These are phyloP conservation scores for Drosophila yooni DNA, from an alignment of 2,888 invertebrate genomes.

Conservation along the genomic window DNA sequence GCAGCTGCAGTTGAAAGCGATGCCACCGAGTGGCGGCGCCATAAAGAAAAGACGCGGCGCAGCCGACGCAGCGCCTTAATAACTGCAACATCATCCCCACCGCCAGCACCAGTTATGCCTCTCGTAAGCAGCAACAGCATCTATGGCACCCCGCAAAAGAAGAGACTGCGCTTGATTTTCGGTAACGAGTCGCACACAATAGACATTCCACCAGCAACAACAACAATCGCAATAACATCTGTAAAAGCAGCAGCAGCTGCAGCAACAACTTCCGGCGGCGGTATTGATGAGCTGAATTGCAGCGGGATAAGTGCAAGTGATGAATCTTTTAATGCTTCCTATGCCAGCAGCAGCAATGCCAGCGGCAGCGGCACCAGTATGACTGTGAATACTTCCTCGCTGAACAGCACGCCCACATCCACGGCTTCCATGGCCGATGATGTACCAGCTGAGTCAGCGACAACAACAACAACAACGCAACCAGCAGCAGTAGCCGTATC, in stretches of 20 bases:
- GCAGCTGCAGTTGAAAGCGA: slow-evolving; percentile 13
- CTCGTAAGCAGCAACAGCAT: slow-evolving; percentile 44
- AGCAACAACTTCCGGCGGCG: slow-evolving; percentile 31
- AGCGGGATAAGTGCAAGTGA: slow-evolving; percentile 58
- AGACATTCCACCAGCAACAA: slow-evolving; percentile 89
- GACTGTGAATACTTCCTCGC: slow-evolving; percentile 51
- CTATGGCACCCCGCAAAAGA: slow-evolving; percentile 89
- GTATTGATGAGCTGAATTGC: slow-evolving; percentile 64
- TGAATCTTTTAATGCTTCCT: slow-evolving; percentile 72
- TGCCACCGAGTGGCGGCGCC: slow-evolving; percentile 29
- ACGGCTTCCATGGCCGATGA: slow-evolving; percentile 21
- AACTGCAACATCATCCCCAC: slow-evolving; percentile 21
- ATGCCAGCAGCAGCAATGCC: slow-evolving; percentile 55
- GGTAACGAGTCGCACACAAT: slow-evolving; percentile 96
- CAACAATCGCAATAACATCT: slow-evolving; percentile 30
- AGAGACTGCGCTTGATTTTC: slow-evolving; percentile 93
- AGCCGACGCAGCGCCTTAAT: slow-evolving; percentile 46
- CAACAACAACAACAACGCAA: slow-evolving; percentile 2
- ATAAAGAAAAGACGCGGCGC: slow-evolving; percentile 52
- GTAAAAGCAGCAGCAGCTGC: slow-evolving; percentile 3
- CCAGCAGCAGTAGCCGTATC: slow-evolving; percentile 3
- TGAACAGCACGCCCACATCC: slow-evolving; percentile 45
- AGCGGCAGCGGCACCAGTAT: slow-evolving; percentile 38
- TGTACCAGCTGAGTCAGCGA: background rate
- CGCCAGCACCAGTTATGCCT: slow-evolving; percentile 7